Evolutionary conservation across 2,888 invertebrate genomes (phyloP).

Genomic region (Drosophila neotestacea): DNA sequence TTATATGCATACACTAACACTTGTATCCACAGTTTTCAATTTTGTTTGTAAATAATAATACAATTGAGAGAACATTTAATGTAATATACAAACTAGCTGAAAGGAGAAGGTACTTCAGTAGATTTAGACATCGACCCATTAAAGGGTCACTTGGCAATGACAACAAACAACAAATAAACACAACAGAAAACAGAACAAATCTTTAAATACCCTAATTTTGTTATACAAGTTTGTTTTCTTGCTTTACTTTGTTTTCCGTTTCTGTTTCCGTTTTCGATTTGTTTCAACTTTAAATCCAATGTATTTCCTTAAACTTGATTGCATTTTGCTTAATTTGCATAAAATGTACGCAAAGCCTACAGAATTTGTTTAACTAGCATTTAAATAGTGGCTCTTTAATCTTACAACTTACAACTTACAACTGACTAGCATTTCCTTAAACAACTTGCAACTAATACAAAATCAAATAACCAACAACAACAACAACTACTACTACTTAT

Average conservation of each 20-base stretch:
- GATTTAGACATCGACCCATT: slow-evolving; percentile 8
- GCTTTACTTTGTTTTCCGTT: neutral
- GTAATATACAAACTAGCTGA: slow-evolving; percentile 31
- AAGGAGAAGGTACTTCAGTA: neutral
- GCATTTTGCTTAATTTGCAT: slow-evolving; percentile 77
- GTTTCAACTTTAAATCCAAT: neutral
- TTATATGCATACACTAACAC: slow-evolving; percentile 25
- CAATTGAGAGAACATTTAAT: slow-evolving; percentile 25
- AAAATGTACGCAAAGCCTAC: slow-evolving; percentile 69
- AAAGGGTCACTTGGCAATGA: slow-evolving; percentile 35
- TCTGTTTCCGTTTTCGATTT: neutral
- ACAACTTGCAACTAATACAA: slow-evolving; percentile 60
- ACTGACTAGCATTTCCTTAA: slow-evolving; percentile 69
- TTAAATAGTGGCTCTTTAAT: slow-evolving; percentile 71
- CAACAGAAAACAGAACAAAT: slow-evolving; percentile 31
- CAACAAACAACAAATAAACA: slow-evolving; percentile 29
- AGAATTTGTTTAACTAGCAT: slow-evolving; percentile 73
- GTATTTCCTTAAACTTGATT: slow-evolving; percentile 41
- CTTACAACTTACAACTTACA: slow-evolving; percentile 32
- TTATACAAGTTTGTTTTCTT: neutral
- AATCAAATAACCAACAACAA: slow-evolving; percentile 13
- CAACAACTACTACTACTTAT: slow-evolving; percentile 17
- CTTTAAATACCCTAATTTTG: slow-evolving; percentile 17
- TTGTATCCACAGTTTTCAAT: slow-evolving; percentile 19
- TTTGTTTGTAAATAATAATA: slow-evolving; percentile 39